Percentiles rank a stretch among this genome's conserved stretches.
Conservation (phyloP, 2,113 vertebrate species). For the Sylvilagus bachmani region DNA sequence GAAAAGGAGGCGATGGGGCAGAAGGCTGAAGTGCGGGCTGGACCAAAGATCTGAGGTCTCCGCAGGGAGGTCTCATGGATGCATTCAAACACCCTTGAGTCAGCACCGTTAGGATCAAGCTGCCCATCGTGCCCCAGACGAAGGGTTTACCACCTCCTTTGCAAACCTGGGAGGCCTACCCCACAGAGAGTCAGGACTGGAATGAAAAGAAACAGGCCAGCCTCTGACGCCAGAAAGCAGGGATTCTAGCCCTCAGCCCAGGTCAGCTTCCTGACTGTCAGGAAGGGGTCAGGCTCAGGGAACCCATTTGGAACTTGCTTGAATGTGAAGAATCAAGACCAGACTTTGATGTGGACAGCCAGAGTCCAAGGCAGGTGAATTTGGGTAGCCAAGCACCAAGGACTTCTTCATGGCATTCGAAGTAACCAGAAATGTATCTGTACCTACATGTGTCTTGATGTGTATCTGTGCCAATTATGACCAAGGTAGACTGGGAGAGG, state of each 20-base stretch:
- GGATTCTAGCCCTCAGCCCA: slow-evolving; percentile 65
- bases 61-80: slow-evolving; percentile 71
- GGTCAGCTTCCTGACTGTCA: slow-evolving; percentile 67
- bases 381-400: slow-evolving; percentile 55
- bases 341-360: slow-evolving; percentile 75
- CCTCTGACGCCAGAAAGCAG: slow-evolving; percentile 69
- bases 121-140: slow-evolving; percentile 54
- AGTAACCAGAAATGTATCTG: slow-evolving; percentile 48
- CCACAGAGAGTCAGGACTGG: slow-evolving; percentile 65
- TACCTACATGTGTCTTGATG: neutral
- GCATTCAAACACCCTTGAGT: slow-evolving; percentile 70
- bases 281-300: slow-evolving; percentile 62
- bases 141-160: slow-evolving; percentile 65
- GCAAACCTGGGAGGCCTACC: slow-evolving; percentile 70
- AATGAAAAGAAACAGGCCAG: slow-evolving; percentile 77
- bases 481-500: neutral
- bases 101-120: slow-evolving; percentile 77
- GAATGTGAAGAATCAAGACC: slow-evolving; percentile 56
- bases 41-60: slow-evolving; percentile 76
- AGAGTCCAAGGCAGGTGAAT: slow-evolving; percentile 71
- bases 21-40: slow-evolving; percentile 66
- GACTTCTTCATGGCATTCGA: slow-evolving; percentile 54
- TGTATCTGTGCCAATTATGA: neutral
- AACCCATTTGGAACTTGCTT: slow-evolving; percentile 49
- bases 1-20: slow-evolving; percentile 78